Conservation (phyloP, 1,140 invertebrate species). For the Daktulosphaira vitifoliae region DNA sequence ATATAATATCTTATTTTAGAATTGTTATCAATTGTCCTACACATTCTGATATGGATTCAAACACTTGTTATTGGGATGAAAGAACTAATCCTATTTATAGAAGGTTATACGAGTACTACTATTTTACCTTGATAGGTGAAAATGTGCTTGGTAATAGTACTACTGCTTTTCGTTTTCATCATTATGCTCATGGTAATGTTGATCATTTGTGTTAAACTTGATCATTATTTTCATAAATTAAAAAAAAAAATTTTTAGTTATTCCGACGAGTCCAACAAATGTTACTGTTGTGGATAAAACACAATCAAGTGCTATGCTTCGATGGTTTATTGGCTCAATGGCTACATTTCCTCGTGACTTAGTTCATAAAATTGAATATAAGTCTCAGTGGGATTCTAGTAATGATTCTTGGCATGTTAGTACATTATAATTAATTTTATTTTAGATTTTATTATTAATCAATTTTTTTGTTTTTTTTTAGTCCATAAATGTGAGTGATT, state of each 20-base stretch:
- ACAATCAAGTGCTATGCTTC: constrained; percentile 49
- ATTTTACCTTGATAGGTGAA: constrained; percentile 47
- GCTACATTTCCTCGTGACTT: constrained; percentile 51
- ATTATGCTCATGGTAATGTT: constrained; percentile 48
- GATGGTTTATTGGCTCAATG: constrained; percentile 53
- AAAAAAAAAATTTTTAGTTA: constrained; percentile 43
- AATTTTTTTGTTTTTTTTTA: background rate
- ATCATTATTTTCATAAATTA: too few species aligned
- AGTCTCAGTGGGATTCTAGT: constrained; percentile 50
- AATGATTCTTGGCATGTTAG: constrained; percentile 51
- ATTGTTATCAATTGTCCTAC: constrained; percentile 38
- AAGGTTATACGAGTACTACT: constrained; percentile 49
- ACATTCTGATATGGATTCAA: constrained; percentile 36
- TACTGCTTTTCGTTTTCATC: constrained; percentile 49
- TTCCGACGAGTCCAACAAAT: constrained; percentile 39
- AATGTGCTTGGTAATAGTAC: constrained; percentile 50
- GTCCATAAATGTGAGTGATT: constrained; percentile 1
- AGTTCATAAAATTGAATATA: constrained; percentile 53
- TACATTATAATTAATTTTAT: background rate
- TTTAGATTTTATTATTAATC: constrained; percentile 7
- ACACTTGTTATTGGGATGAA: constrained; percentile 49
- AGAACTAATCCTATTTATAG: constrained; percentile 52
- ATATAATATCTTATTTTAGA: too few species aligned
- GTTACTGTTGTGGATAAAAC: constrained; percentile 50
- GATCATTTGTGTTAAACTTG: too few species aligned